Evolutionary conservation across 1,140 invertebrate genomes (phyloP), one percentile per base, ranked within the genome.

Genomic region (Anastrepha obliqua): DNA sequence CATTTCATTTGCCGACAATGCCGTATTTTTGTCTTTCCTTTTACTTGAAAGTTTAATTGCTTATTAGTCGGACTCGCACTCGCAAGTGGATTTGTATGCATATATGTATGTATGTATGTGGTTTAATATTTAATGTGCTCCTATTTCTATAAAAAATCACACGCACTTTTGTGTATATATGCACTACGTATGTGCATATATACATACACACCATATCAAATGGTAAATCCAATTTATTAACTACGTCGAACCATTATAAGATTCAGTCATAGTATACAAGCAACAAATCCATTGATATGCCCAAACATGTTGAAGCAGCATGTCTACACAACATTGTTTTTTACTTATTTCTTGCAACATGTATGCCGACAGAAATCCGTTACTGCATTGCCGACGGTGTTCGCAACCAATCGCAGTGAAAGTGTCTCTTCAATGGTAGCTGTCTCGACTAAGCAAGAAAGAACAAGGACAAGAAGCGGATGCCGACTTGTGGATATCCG

Each of bases 21-120:
- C 42, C 67, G 42, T 17, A 44, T 74, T 29, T 65, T n/a, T 74
- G 3, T 74, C 8, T 74, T 74, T 74, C 67, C 39, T 44, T 74
- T 74, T 74, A 74, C 42, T 74, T 74, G 39, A 13, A 62, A 62
- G 67, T 74, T 74, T 74, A 74, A 74, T 74, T 74, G 67, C 67
- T 17, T 74, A 74, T 74, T 74, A 74, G 67, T 42, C 42, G 42
- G 11, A 74, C 67, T 74, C 67, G 42, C 67, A 74, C 67, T 44
- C 42, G 13, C 15, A 44, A 74, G 13, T 5, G 67, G 7, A 44
- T 74, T 55, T 55, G 15, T 47, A 47, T 74, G 15, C 15, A 44
- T 17, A 47, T 74, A 65, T 29, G 20, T 29, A 9, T 29, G 44
- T 74, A 44, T 15, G 60, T 13, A 17, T 62, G 15, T 62, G 4